Evolutionary conservation across 2,888 invertebrate species (phyloP).

Genomic region (Sminthurinus aureus): DNA sequence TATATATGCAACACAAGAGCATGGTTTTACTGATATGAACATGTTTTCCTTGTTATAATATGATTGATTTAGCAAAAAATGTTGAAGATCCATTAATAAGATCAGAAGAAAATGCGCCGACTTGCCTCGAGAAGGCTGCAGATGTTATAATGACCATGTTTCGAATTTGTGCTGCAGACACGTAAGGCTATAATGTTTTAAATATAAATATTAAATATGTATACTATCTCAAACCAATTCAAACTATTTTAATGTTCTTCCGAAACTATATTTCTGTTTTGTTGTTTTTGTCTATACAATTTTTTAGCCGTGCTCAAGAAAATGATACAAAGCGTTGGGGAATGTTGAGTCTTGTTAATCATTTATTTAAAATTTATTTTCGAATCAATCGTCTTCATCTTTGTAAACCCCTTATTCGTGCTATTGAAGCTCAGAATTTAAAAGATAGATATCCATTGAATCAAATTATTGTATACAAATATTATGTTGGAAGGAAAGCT

Average conservation of each 20-base stretch:
- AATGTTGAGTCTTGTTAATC: conserved; percentile 95
- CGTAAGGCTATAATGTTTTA: conserved; percentile 64
- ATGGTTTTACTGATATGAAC: too few species aligned
- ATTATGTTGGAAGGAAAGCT: conserved; percentile 95
- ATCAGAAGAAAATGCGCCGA: conserved; percentile 61
- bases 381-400: conserved; percentile 88
- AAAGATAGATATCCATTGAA: conserved; percentile 89
- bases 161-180: conserved; percentile 93
- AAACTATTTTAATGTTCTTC: too few species aligned
- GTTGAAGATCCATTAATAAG: conserved; percentile 62
- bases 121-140: conserved; percentile 81
- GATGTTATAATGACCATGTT: conserved; percentile 93
- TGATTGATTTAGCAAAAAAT: conserved; percentile 69
- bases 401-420: conserved; percentile 93
- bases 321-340: conserved; percentile 94
- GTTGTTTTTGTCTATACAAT: conserved; percentile 41
- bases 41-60: neutral
- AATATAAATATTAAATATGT: neutral
- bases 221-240: too few species aligned
- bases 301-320: conserved; percentile 77
- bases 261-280: neutral
- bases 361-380: conserved; percentile 96
- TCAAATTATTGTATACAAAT: conserved; percentile 95
- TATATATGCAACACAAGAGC: neutral
- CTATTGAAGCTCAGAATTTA: conserved; percentile 86